These are phyloP conservation scores for Macrotrachela quadricornifera DNA, from an alignment of 1,140 invertebrate genomes.

Conservation along the genomic window DNA sequence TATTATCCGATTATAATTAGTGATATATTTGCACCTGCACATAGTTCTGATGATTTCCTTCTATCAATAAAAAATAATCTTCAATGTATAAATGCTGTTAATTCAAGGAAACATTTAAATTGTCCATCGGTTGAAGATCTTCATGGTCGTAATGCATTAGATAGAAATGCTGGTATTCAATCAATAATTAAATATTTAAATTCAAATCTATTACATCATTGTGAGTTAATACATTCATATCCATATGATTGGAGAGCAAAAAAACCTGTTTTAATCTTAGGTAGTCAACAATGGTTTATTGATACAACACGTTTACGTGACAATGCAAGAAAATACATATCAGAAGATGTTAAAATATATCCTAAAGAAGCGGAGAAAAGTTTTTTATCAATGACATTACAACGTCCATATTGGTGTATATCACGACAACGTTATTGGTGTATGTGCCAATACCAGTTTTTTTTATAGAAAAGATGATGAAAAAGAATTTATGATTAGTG, in stretches of 20 bases:
- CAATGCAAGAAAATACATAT: constrained; percentile 33
- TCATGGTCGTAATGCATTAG: neutral
- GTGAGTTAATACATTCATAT: constrained; percentile 59
- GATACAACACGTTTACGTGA: constrained; percentile 55
- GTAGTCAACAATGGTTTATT: constrained; percentile 91
- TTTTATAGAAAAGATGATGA: constrained; percentile 40
- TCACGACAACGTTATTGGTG: constrained; percentile 88
- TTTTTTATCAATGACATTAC: constrained; percentile 21
- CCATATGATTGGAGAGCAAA: constrained; percentile 97
- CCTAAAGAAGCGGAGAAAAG: constrained; percentile 16
- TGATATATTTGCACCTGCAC: constrained; percentile 66
- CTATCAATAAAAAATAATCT: constrained; percentile 52
- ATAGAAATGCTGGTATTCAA: neutral
- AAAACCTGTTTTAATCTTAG: constrained; percentile 65
- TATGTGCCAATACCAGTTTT: constrained; percentile 82
- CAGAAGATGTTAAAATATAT: constrained; percentile 1
- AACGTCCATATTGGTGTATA: constrained; percentile 88
- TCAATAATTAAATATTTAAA: constrained; percentile 30
- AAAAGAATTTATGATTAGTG: constrained; percentile 40
- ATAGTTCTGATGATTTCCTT: constrained; percentile 81
- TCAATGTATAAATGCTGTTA: constrained; percentile 34
- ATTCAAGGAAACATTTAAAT: neutral
- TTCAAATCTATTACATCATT: constrained; percentile 42
- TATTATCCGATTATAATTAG: constrained; percentile 44
- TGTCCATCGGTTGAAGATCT: neutral